Conservation (phyloP, 2,888 invertebrate species). For the Criorhina ranunculi region DNA sequence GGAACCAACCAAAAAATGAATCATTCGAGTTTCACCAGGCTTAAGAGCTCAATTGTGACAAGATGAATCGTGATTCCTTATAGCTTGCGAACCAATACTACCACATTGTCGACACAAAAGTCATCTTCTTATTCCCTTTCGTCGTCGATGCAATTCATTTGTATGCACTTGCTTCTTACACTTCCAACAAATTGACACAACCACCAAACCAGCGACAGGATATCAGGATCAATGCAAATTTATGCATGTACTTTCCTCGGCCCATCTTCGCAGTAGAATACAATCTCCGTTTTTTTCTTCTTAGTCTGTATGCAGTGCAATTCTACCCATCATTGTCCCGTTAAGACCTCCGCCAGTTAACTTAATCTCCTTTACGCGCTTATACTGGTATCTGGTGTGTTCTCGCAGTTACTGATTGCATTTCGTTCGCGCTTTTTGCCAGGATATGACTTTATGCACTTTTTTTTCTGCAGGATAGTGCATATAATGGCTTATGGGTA, state of each 20-base stretch:
- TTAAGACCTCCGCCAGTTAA: conserved; percentile 61
- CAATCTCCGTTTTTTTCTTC: conserved; percentile 20
- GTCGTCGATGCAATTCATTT: conserved; percentile 19
- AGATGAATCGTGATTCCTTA: conserved; percentile 37
- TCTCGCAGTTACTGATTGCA: not conserved
- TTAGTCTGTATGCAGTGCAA: not conserved
- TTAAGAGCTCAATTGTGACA: conserved; percentile 38
- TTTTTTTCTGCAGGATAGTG: conserved; percentile 8
- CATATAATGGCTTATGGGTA: conserved; percentile 24
- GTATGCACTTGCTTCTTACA: conserved; percentile 2
- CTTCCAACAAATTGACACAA: too few relatives aligned
- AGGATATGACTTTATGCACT: conserved; percentile 59
- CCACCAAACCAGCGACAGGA: conserved; percentile 24
- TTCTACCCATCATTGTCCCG: not conserved
- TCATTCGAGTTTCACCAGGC: conserved; percentile 6
- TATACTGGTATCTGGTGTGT: conserved; percentile 8
- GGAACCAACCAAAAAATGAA: not conserved
- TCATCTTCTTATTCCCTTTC: conserved; percentile 14
- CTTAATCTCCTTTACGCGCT: conserved; percentile 47
- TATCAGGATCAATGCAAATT: conserved; percentile 64
- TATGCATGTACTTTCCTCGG: conserved; percentile 43
- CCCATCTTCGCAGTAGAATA: conserved; percentile 42
- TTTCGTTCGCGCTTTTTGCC: conserved; percentile 24
- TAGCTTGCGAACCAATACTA: conserved; percentile 8
- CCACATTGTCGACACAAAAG: conserved; percentile 43